Conservation (phyloP, 2,888 invertebrate species). For the Acronicta aceris region DNA sequence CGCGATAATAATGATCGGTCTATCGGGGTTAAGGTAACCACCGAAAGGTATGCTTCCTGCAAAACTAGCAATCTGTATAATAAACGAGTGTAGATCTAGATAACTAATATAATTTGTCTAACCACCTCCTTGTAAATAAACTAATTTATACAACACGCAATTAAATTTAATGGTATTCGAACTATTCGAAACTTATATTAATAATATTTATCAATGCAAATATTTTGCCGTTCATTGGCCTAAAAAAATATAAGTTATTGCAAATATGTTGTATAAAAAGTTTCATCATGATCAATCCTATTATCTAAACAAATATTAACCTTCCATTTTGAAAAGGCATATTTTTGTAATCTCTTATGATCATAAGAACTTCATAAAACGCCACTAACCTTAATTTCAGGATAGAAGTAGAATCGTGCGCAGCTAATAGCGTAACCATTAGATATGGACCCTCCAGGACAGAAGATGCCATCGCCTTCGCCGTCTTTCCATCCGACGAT, state of each 20-base stretch:
- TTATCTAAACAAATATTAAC: too few species aligned
- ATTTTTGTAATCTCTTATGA: too few species aligned
- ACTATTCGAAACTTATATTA: background rate
- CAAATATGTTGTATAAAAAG: too few species aligned
- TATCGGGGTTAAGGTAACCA: constrained; percentile 80
- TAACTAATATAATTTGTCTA: constrained; percentile 33
- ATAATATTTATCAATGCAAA: background rate
- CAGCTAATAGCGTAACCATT: constrained; percentile 97
- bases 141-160: background rate
- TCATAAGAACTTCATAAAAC: background rate
- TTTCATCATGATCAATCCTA: too few species aligned
- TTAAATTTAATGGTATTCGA: background rate
- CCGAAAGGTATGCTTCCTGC: constrained; percentile 70
- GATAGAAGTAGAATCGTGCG: constrained; percentile 92
- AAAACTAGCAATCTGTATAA: constrained; percentile 59
- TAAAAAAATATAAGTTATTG: too few species aligned
- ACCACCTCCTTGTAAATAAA: constrained; percentile 17
- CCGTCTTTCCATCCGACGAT: constrained; percentile 93
- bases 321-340: too few species aligned
- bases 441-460: constrained; percentile 96
- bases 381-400: constrained; percentile 92
- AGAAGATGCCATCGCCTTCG: constrained; percentile 95
- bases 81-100: constrained; percentile 41
- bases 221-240: too few species aligned
- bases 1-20: constrained; percentile 68